phyloP scores from a whole-genome alignment of 2,797 vertebrate genomes.

The Bradypodion pumilum region DNA sequence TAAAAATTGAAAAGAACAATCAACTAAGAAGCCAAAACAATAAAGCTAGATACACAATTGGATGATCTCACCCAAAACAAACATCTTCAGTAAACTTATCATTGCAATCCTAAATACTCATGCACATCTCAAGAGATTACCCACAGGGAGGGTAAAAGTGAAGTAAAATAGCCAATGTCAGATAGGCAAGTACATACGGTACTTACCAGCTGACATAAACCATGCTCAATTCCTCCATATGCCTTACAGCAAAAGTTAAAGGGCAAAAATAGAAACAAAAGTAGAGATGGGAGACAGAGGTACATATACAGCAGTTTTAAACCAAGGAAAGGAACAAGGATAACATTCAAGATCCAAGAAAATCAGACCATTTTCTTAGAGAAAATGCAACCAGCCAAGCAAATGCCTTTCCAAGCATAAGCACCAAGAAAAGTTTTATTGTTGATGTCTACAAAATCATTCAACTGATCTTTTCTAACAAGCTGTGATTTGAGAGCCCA shows the following conservation, averaged over 20 bases:
- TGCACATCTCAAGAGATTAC: neutral
- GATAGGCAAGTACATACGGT: too few species aligned
- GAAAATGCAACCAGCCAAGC: neutral
- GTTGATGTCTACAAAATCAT: neutral
- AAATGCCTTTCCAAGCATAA: neutral
- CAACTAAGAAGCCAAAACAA: too few species aligned
- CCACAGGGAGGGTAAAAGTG: neutral
- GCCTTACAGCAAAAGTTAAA: neutral
- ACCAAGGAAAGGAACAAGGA: neutral
- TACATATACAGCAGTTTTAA: neutral
- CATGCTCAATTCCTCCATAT: neutral
- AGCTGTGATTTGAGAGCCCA: neutral
- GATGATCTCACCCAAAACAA: too few species aligned
- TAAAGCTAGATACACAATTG: too few species aligned
- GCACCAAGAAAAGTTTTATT: neutral
- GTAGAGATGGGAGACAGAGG: neutral
- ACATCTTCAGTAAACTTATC: neutral
- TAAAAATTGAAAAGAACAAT: too few species aligned
- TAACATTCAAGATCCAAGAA: neutral
- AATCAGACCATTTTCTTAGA: neutral
- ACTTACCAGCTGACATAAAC: neutral
- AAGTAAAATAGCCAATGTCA: neutral
- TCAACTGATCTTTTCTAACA: neutral
- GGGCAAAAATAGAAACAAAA: neutral
- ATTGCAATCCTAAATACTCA: neutral